Base-by-base conservation (phyloP, 2,888 invertebrate genomes). In the Hemistola chrysoprasaria region DNA sequence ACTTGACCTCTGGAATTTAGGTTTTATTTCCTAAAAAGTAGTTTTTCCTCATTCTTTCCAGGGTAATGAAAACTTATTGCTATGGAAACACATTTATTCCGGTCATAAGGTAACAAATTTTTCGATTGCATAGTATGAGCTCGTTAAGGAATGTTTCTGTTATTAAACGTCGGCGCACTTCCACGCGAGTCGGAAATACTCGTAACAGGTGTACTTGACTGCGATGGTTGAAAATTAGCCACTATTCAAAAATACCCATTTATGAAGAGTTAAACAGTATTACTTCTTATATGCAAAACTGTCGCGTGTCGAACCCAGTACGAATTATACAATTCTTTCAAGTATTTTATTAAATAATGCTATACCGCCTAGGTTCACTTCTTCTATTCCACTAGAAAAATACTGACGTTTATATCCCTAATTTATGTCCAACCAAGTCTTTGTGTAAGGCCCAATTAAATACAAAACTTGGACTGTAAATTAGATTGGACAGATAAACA, bases 1-100 rank as follows among this genome's bases (percentile, higher is more conserved):
- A 57, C 54, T 62, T 71, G 71, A 67, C 70, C 71, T 63, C 62
- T 54, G 46, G 49, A 61, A 65, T 65, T 62, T 55, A 63, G 57
- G 53, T 53, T 60, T 61, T 62, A 59, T 57, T 55, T 26, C 40
- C 47, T 40, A 36, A 26, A n/a, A 40, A 39, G 43, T 46, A 41
- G 49, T 51, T 51, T 45, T 57, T 53, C 53, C 56, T 55, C 34
- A 44, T 58, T 52, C 54, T 39, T 37, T 48, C 31, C 47, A 51
- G 48, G 44, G 39, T 47, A 40, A 51, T 32, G 11, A 38, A 49
- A 60, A 59, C 52, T 60, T 63, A 56, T 54, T 39, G 39, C 26
- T 42, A 40, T 33, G 36, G 40, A 35, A 38, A 49, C 24, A 23
- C 43, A 34, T 50, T 46, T 38, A 40, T 47, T 43, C 33, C 37